Percentiles rank a stretch among this genome's conserved stretches.
These are phyloP conservation scores for Sinocyclocheilus grahami DNA, from an alignment of 2,113 vertebrate species.

Conservation along the genomic window DNA sequence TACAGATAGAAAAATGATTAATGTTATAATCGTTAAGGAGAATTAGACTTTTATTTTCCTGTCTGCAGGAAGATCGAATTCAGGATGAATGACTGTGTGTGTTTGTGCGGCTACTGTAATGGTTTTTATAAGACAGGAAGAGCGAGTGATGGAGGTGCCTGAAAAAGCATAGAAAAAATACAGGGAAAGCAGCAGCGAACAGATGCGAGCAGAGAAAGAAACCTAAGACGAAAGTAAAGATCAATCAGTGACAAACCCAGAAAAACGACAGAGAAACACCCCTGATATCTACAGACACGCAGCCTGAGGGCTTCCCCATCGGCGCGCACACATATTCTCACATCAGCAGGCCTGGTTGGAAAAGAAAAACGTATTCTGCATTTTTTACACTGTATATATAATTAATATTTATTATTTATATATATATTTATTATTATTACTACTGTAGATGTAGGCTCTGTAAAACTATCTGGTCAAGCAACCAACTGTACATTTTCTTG, in stretches of 20 bases:
- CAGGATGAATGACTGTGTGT: conserved; percentile 2
- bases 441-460: too few relatives aligned
- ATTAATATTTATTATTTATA: too few relatives aligned
- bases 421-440: too few relatives aligned
- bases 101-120: conserved; percentile 3
- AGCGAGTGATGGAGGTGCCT: neutral
- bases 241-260: conserved; percentile 42
- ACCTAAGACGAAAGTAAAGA: conserved; percentile 58
- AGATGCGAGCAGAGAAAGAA: conserved; percentile 59
- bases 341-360: neutral
- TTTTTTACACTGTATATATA: neutral
- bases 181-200: neutral
- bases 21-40: conserved; percentile 20
- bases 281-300: conserved; percentile 22
- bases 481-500: neutral
- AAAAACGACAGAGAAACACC: conserved; percentile 14
- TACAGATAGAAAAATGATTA: conserved; percentile 26
- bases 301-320: conserved; percentile 14
- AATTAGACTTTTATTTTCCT: conserved; percentile 19
- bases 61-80: neutral
- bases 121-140: neutral
- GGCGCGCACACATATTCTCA: conserved; percentile 10
- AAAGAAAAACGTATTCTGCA: neutral
- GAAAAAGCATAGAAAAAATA: neutral
- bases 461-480: neutral